Conservation (phyloP, 2,113 vertebrate genomes). For the Lagenorhynchus albirostris region DNA sequence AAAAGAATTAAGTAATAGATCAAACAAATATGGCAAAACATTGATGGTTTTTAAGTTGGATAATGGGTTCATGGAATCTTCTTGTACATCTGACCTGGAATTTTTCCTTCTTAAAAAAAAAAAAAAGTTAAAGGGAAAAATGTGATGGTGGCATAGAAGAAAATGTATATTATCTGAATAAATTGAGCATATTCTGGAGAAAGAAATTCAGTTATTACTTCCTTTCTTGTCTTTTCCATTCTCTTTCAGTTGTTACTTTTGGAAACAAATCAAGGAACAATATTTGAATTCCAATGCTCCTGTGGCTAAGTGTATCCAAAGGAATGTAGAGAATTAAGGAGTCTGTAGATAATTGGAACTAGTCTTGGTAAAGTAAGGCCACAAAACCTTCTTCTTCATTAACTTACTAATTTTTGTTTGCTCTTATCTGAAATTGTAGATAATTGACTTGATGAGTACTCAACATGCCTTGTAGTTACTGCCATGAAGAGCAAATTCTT, state of each 20-base stretch:
- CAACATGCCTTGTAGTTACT: background rate
- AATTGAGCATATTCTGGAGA: background rate
- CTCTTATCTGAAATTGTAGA: conserved; percentile 12
- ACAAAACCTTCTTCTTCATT: background rate
- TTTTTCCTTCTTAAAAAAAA: background rate
- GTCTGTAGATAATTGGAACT: conserved; percentile 25
- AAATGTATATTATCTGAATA: background rate
- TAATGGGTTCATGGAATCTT: background rate
- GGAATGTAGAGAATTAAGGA: background rate
- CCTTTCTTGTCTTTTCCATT: background rate
- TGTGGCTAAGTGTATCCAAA: background rate
- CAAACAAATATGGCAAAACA: background rate
- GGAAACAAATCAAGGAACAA: conserved; percentile 26
- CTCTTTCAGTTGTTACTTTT: background rate
- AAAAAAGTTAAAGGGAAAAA: background rate
- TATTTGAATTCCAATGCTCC: conserved; percentile 23
- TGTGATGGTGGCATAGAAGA: background rate
- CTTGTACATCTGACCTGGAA: background rate
- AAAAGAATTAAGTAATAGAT: background rate
- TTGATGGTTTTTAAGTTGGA: background rate
- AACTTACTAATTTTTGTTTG: background rate
- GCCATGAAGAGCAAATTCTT: background rate
- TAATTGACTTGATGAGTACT: background rate
- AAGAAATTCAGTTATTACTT: background rate
- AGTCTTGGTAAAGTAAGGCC: background rate